Evolutionary conservation across 2,888 invertebrate species (phyloP).

Genomic region (Platycheirus rosarum): DNA sequence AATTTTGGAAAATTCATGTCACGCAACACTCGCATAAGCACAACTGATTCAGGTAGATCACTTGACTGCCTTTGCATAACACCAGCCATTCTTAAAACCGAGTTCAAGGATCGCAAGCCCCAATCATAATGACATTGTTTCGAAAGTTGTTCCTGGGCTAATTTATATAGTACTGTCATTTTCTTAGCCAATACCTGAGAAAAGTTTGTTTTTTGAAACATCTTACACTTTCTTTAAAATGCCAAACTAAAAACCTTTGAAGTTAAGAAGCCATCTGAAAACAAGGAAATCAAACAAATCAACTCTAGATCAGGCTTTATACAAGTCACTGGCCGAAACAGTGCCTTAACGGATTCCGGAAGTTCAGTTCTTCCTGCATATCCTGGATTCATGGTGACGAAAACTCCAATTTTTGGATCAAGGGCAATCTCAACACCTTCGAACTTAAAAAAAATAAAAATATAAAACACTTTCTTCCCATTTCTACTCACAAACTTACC

Average conservation of each 20-base stretch:
- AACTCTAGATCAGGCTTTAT: conserved; percentile 95
- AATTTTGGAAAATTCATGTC: conserved; percentile 98
- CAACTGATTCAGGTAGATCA: conserved; percentile 92
- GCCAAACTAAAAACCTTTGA: conserved; percentile 87
- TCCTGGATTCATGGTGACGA: conserved; percentile 98
- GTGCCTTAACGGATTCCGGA: conserved; percentile 95
- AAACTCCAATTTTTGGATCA: conserved; percentile 94
- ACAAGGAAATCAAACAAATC: conserved; percentile 95
- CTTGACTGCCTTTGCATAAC: conserved; percentile 91
- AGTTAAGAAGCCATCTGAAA: conserved; percentile 95
- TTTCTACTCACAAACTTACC: no score
- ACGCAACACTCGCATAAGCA: conserved; percentile 94
- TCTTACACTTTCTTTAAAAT: neutral
- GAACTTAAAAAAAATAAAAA: conserved; percentile 84
- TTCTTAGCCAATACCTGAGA: conserved; percentile 91
- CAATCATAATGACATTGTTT: conserved; percentile 97
- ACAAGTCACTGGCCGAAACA: conserved; percentile 96
- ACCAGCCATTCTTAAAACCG: conserved; percentile 95
- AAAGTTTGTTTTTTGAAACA: neutral
- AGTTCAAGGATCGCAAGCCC: conserved; percentile 94
- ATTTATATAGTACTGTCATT: conserved; percentile 94
- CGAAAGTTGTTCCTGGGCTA: conserved; percentile 93
- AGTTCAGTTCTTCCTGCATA: conserved; percentile 95
- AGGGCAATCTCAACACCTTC: conserved; percentile 92
- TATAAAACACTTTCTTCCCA: no score